Base-by-base conservation (phyloP, 2,113 vertebrate species). In the Jacana jacana region DNA sequence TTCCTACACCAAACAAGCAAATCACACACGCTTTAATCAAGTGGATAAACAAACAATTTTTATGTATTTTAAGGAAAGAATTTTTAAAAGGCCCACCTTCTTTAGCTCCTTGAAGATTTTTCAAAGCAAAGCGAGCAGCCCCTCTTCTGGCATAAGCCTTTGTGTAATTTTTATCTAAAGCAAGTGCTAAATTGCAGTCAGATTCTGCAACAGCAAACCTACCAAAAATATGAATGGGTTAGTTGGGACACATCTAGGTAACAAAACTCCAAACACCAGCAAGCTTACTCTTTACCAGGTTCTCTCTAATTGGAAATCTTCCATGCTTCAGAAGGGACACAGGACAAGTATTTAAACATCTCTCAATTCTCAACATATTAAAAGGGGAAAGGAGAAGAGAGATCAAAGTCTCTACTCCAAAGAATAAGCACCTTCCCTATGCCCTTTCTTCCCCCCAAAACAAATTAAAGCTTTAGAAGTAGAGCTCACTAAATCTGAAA, bases 131-230 rank as follows among this genome's bases (percentile, higher is more conserved):
- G 13, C 99, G 98, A 42, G 98, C 98, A 0, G 99, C 99, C 51
- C 99, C 99, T 98, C 99, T 98, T 82, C 99, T 98, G 5, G 97
- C 91, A 61, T 98, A 99, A 40, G 99, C 99, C 91, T 99, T 99
- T 48, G 96, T 68, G 55, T 99, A 99, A 95, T 97, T 99, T 77
- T 97, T 95, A 95, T 99, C 98, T 93, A 99, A 96, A 63, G 98
- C 99, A 65, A 99, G 98, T 12, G 99, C 99, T 96, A 99, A 97
- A 96, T 98, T 99, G 97, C 99, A 99, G 96, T 99, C 99, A 7
- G 99, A 99, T 97, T 99, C 99, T 0, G 99, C 99, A 92, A 99
- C 99, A 48, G 98, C 98, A 94, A 97, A 99, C 80, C 99, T 99
- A 89, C 70, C 10, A 85, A 90, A 79, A 88, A 57, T 24, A 46